phyloP scores from a whole-genome alignment of 1,140 invertebrate genomes.

The Drosophila tropicalis region DNA sequence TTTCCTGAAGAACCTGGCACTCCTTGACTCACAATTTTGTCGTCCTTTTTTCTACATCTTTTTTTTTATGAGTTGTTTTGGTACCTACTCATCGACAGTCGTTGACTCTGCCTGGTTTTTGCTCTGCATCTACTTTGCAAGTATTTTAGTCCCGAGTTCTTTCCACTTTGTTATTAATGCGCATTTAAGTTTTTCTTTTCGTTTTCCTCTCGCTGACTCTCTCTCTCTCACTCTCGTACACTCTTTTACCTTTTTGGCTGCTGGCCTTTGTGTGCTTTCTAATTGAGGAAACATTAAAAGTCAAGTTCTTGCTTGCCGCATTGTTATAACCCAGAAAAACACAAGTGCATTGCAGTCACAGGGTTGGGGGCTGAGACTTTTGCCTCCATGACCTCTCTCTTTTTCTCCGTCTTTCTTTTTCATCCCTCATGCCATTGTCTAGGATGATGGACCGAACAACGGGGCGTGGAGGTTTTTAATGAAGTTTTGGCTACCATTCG shows the following conservation, averaged over 20 bases:
- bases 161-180: constrained; percentile 78
- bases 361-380: constrained; percentile 7
- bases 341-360: constrained; percentile 73
- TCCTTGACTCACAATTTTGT: constrained; percentile 64
- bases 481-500: constrained; percentile 70
- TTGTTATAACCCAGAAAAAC: constrained; percentile 81
- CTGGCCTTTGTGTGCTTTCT: constrained; percentile 68
- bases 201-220: constrained; percentile 13
- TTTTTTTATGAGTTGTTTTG: constrained; percentile 27
- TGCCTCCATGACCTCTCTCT: constrained; percentile 20
- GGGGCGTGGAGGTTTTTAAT: constrained; percentile 47
- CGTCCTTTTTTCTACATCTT: background rate
- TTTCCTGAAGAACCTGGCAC: constrained; percentile 50
- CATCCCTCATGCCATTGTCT: background rate
- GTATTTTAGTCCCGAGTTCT: constrained; percentile 55
- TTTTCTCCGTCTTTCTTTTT: background rate
- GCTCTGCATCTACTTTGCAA: constrained; percentile 57
- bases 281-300: constrained; percentile 81
- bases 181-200: constrained; percentile 74
- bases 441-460: too few species aligned
- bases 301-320: constrained; percentile 77
- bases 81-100: constrained; percentile 54
- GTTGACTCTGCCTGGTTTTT: constrained; percentile 53
- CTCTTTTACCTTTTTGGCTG: constrained; percentile 74
- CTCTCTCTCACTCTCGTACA: constrained; percentile 25